phyloP scores from a whole-genome alignment of 2,888 invertebrate genomes.

The Leptinotarsa rubiginosa region DNA sequence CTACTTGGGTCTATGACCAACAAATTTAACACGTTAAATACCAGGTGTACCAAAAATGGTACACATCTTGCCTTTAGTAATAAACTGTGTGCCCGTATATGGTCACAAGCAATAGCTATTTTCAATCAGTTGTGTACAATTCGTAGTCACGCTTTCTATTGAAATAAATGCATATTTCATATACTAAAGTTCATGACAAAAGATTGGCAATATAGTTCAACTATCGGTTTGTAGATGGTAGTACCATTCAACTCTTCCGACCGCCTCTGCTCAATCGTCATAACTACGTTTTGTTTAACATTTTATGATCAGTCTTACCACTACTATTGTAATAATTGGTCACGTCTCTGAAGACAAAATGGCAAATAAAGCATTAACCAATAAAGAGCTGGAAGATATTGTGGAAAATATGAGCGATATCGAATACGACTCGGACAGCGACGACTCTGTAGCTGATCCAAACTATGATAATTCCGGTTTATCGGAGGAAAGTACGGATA shows the following conservation, averaged over 20 bases:
- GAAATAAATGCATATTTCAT: neutral
- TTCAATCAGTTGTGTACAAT: neutral
- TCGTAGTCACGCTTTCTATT: neutral
- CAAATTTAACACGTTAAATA: neutral
- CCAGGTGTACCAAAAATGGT: neutral
- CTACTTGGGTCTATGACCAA: too few species aligned
- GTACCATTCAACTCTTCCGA: neutral
- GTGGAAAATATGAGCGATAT: too few species aligned
- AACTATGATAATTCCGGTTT: too few species aligned
- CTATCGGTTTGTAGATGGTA: neutral
- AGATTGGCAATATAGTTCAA: neutral
- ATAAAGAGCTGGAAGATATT: too few species aligned
- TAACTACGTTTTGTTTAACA: neutral
- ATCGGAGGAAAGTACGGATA: too few species aligned
- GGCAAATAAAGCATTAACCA: too few species aligned
- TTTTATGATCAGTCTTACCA: too few species aligned
- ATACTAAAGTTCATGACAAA: neutral
- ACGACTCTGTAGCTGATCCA: too few species aligned
- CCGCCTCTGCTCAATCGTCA: neutral
- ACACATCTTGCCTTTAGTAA: neutral
- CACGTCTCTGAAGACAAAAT: too few species aligned
- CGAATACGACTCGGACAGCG: too few species aligned
- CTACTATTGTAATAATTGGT: too few species aligned
- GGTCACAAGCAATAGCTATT: neutral
- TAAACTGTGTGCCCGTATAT: neutral